These are phyloP conservation scores for Mirza zaza DNA, from an alignment of 2,113 vertebrate genomes.

Conservation along the genomic window DNA sequence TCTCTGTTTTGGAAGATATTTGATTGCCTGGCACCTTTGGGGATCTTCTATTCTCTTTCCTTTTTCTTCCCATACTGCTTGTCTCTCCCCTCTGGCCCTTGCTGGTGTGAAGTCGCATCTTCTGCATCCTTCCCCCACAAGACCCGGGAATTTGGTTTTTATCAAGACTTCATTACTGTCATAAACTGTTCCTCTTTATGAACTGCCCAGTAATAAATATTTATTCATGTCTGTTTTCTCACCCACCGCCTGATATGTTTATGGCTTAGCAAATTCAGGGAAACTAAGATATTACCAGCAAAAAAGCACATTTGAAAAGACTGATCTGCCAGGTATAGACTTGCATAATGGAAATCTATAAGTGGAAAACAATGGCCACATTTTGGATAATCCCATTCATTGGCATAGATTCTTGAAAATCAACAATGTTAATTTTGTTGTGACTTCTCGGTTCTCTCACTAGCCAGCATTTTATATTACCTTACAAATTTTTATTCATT, in stretches of 20 bases:
- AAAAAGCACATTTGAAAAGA: background rate
- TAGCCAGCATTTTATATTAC: background rate
- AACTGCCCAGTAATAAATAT: background rate
- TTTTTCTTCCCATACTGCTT: background rate
- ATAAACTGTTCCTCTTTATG: background rate
- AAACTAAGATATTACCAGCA: background rate
- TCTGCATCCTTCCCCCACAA: background rate
- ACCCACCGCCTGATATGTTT: background rate
- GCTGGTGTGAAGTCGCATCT: background rate
- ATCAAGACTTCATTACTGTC: background rate
- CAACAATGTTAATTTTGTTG: background rate
- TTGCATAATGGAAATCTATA: background rate
- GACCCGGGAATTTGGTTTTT: background rate
- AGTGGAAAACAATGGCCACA: background rate
- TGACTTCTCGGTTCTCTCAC: background rate
- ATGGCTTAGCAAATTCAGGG: conserved; percentile 24
- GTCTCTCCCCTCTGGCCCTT: background rate
- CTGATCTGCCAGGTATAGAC: background rate
- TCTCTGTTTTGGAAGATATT: background rate
- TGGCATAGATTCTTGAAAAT: background rate
- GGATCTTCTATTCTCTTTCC: background rate
- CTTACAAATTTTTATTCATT: background rate
- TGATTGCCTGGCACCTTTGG: background rate
- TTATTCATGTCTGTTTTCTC: background rate
- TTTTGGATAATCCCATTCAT: background rate